Percentiles rank a stretch among this genome's conserved stretches.
Conservation (phyloP, 1,140 invertebrate species). For the Zaprionus gabonicus region DNA sequence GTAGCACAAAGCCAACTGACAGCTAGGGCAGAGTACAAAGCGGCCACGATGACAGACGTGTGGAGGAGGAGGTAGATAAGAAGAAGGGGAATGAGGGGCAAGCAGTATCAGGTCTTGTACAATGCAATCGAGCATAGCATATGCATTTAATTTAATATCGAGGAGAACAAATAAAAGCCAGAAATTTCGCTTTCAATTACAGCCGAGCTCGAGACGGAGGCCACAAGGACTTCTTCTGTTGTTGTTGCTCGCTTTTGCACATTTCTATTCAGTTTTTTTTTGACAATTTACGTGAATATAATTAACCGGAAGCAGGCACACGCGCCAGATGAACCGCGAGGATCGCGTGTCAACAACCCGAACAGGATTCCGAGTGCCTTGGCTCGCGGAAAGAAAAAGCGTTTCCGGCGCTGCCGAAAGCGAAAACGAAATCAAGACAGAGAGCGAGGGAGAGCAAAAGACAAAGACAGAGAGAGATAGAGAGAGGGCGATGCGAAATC, state of each 20-base stretch:
- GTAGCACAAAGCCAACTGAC: slow-evolving; percentile 36
- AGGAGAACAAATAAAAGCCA: slow-evolving; percentile 55
- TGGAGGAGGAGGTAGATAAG: slow-evolving; percentile 5
- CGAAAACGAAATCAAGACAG: slow-evolving; percentile 57
- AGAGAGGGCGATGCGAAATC: slow-evolving; percentile 49
- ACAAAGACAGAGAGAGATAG: neutral
- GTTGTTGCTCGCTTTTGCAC: slow-evolving; percentile 52
- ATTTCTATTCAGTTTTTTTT: slow-evolving; percentile 33
- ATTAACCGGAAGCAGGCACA: slow-evolving; percentile 78
- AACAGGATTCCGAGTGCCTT: slow-evolving; percentile 13
- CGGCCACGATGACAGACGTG: slow-evolving; percentile 40
- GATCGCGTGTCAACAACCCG: slow-evolving; percentile 80
- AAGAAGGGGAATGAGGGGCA: neutral
- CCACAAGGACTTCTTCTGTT: slow-evolving; percentile 5
- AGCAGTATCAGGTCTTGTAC: slow-evolving; percentile 1
- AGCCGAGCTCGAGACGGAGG: neutral
- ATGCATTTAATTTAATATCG: slow-evolving; percentile 69
- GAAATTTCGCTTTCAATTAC: slow-evolving; percentile 72
- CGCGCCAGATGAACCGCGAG: slow-evolving; percentile 65
- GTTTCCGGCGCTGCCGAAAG: slow-evolving; percentile 73
- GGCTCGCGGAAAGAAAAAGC: slow-evolving; percentile 66
- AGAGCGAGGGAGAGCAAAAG: neutral
- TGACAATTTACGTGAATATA: slow-evolving; percentile 69
- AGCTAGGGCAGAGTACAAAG: slow-evolving; percentile 55
- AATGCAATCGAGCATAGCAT: slow-evolving; percentile 43